Base-by-base conservation (phyloP, 1,140 invertebrate genomes). In the Sweltsa coloradensis region DNA sequence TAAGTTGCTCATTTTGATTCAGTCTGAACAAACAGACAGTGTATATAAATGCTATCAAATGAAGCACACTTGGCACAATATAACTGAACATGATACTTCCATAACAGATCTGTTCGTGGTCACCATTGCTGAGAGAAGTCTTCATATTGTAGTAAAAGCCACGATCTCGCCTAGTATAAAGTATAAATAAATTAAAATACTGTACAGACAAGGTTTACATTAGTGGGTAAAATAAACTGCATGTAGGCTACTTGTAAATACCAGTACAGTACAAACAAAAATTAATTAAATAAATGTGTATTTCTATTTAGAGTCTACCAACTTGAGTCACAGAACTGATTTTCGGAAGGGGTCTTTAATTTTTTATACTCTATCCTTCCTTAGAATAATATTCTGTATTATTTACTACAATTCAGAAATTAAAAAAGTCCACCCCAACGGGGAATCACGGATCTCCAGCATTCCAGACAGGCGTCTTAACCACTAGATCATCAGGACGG, bases 1-100 rank as follows among this genome's bases (percentile, higher is more conserved):
- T 85, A 24, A 92, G 63, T 53, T 90, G 85, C 60, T 92, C 87
- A 59, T 88, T 88, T 62, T 90, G 84, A 37, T 83, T 79, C 46
- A 86, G 73, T 53, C 88, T 70, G 61, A 89, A 89, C 34, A 89
- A 69, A 53, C 81, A 76, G 42, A 89, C 66, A 0, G 84, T 82
- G 47, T 88, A 83, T 1, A 88, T 51, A 55, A 83, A 91, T 1
- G 82, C 83, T 21, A 74, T 45, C 42, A 89, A 72, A 64, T 91
- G 85, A 6, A 92, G 64, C 50, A 77, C 51, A 66, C 79, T 84
- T 11, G 89, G 87, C 27, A 89, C 72, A 7, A 89, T 69, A 56
- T 87, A 89, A 21, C 77, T 85, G 50, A 86, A 87, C 2, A 78
- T 57, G 6, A 80, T 53, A 55, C 79, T 83, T 41, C 81, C 78